A percentile compares a stretch with the other conserved stretches of the same genome.
phyloP scores from a whole-genome alignment of 2,797 vertebrate genomes.

The Pteropus rufus region DNA sequence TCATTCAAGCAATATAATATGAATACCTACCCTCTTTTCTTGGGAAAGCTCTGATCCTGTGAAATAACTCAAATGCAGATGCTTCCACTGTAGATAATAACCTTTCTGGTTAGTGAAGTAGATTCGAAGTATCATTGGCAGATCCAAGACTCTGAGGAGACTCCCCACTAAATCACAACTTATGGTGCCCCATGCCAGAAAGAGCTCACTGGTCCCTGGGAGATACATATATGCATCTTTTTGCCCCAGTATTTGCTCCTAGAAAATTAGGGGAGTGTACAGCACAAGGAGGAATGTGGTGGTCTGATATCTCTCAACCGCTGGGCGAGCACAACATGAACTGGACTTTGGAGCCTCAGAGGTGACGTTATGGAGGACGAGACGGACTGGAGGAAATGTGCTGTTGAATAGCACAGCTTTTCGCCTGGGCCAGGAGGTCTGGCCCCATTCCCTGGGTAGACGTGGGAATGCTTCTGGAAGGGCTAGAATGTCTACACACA shows the following conservation, averaged over 20 bases:
- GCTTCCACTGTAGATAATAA: neutral
- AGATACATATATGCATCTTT: neutral
- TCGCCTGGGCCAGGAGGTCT: neutral
- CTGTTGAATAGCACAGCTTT: neutral
- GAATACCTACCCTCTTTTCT: neutral
- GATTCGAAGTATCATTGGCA: neutral
- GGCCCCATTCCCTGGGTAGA: neutral
- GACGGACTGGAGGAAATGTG: neutral
- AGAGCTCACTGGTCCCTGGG: neutral
- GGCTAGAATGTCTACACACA: neutral
- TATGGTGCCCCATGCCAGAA: neutral
- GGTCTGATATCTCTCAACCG: neutral
- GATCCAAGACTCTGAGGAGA: neutral
- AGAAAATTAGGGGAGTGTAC: neutral
- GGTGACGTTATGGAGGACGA: neutral
- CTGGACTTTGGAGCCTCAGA: neutral
- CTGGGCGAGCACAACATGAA: neutral
- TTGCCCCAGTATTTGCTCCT: neutral
- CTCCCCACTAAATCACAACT: neutral
- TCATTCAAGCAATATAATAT: neutral
- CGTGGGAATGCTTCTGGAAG: neutral
- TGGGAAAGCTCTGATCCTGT: neutral
- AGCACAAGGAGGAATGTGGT: neutral
- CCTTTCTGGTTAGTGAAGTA: neutral
- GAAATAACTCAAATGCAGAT: neutral